These are phyloP conservation scores for Holothuria glaberrima DNA, from an alignment of 35 echinoderm and acorn worm genomes.

Conservation along the genomic window DNA sequence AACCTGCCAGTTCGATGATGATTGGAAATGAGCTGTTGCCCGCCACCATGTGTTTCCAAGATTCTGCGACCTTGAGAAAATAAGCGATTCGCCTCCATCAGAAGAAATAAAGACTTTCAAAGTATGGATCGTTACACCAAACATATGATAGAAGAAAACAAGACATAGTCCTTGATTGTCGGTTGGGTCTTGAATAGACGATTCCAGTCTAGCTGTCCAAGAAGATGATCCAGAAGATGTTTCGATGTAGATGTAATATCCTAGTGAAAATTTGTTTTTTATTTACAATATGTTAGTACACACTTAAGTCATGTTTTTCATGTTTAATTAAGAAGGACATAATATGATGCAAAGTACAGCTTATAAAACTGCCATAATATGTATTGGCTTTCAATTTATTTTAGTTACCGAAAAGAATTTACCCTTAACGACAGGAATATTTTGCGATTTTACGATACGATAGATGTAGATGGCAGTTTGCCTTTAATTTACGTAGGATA, in stretches of 20 bases:
- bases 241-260: constrained; percentile 34
- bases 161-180: not conserved
- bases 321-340: no score
- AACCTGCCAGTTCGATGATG: not conserved
- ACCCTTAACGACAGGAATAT: no score
- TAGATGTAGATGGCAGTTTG: no score
- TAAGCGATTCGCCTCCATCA: constrained; percentile 33
- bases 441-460: no score
- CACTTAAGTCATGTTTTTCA: no score
- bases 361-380: no score
- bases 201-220: not conserved
- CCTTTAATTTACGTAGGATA: no score
- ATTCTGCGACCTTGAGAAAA: constrained; percentile 52
- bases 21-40: not conserved
- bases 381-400: no score
- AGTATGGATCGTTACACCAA: not conserved
- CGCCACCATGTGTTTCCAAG: not conserved
- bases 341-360: no score
- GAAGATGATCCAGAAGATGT: not conserved
- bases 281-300: no score
- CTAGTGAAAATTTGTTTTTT: not conserved
- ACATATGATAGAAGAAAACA: not conserved
- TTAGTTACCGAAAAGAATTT: no score
- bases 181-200: not conserved
- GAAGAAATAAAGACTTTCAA: not conserved